Evolutionary conservation across 2,797 vertebrate species (phyloP), one percentile per base, ranked within the genome.

Genomic region (Glossophaga mutica): DNA sequence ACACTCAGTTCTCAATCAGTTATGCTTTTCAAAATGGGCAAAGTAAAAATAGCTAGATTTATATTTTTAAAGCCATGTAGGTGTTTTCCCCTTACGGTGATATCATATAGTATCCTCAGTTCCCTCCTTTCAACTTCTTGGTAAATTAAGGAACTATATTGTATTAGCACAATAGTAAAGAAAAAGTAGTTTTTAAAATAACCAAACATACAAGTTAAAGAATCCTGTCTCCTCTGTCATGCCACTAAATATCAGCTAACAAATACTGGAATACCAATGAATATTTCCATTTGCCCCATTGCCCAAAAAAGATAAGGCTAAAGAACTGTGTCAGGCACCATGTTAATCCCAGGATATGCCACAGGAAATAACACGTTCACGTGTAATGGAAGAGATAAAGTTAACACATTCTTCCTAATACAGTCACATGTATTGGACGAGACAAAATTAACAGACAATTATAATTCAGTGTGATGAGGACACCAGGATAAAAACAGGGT

Each of bases 371-470:
- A 42, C 73, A 96, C 6, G 0, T 55, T 96, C 82, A 76, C 68
- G 76, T 73, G 70, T 18, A 50, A 70, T 2, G 18, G 59, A 93
- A 34, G 39, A 93, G 65, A 65, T 42, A 78, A 83, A 94, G 62
- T 70, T 83, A 95, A 93, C 50, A 93, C 62, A 12, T n/a, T 73
- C 44, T 78, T 55, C 74, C 71, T 86, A 71, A 83, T 68, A 95
- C 3, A 1, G 55, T 96, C 82, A 76, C 82, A 88, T 73, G 70
- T 21, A 50, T 65, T 2, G 18, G 67, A 93, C 22, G 34, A 94
- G 65, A 70, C n/a, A 78, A 88, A 94, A 48, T 65, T 83, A 95
- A 94, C 57, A 93, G 95, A 91, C 87, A 82, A 83, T 68, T 73
- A 68, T 29, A 57, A 92, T 92, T 83, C 85, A 76, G 68, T 39